Conservation (phyloP, 2,797 vertebrate species). For the Sebastes itinus region DNA sequence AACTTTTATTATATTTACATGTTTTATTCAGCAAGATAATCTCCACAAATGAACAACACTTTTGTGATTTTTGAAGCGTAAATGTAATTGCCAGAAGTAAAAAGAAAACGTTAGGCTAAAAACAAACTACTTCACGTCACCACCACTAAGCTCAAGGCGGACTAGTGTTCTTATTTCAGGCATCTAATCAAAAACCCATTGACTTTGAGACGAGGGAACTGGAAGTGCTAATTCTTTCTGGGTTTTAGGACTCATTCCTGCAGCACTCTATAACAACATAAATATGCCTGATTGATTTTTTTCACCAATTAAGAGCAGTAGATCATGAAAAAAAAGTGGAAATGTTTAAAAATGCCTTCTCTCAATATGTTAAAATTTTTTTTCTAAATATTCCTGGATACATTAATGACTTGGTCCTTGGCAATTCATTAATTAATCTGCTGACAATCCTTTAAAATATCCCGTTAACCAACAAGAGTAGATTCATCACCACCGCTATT, state of each 20-base stretch:
- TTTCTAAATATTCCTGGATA: neutral
- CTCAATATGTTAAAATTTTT: fast-evolving
- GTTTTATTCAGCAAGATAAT: no score
- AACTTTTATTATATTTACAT: no score
- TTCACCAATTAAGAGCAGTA: neutral
- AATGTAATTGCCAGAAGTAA: no score
- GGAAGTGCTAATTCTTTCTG: neutral
- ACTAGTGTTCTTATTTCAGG: neutral
- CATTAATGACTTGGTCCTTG: neutral
- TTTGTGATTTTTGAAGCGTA: no score
- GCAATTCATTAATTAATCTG: neutral
- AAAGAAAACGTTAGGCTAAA: no score
- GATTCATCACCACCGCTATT: neutral
- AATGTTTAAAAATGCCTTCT: neutral
- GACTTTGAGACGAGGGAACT: neutral
- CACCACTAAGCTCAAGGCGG: no score
- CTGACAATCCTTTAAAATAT: neutral
- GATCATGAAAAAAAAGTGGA: neutral
- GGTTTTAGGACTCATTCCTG: neutral
- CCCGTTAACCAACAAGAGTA: fast-evolving
- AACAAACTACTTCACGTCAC: no score
- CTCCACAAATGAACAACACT: no score
- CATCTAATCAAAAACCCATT: neutral
- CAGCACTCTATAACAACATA: neutral
- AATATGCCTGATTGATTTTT: neutral